Evolutionary conservation across 1,140 invertebrate species (phyloP).

Genomic region (Cyrtorhinus lividipennis): DNA sequence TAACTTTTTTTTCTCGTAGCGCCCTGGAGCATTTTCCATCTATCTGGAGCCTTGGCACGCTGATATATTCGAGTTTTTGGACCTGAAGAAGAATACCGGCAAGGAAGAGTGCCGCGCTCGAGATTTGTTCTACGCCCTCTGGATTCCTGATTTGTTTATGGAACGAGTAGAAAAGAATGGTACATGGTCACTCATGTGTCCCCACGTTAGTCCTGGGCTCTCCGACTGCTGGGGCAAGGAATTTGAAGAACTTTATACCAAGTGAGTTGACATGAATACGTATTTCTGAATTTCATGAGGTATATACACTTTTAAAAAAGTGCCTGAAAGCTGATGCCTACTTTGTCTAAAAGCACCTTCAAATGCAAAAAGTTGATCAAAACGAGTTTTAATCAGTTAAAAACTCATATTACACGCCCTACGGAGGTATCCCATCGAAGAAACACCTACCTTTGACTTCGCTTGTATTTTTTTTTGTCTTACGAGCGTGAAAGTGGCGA

Average conservation of each 20-base stretch:
- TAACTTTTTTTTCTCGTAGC: no score
- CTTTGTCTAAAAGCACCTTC: no score
- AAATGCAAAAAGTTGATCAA: no score
- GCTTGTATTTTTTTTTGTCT: no score
- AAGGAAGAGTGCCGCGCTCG: slow-evolving; percentile 84
- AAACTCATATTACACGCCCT: no score
- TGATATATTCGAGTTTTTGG: slow-evolving; percentile 90
- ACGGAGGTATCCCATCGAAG: no score
- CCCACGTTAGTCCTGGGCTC: slow-evolving; percentile 80
- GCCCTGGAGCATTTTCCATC: slow-evolving; percentile 97
- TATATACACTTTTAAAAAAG: no score
- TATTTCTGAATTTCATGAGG: no score
- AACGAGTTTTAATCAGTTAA: no score
- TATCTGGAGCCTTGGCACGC: slow-evolving; percentile 99
- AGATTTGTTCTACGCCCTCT: slow-evolving; percentile 95
- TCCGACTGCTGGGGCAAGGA: slow-evolving; percentile 86
- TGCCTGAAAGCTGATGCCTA: no score
- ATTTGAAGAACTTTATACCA: slow-evolving; percentile 78
- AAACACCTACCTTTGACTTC: no score
- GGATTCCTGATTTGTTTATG: slow-evolving; percentile 99
- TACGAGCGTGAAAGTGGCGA: no score
- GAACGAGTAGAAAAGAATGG: slow-evolving; percentile 75
- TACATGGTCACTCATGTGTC: slow-evolving; percentile 94
- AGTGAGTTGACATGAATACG: slow-evolving; percentile 37
- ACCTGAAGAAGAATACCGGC: slow-evolving; percentile 85